A percentile compares a stretch with the other conserved stretches of the same genome.
Conservation (phyloP, 92 coral and sea anemone genomes). For the Parazoanthus swiftii region DNA sequence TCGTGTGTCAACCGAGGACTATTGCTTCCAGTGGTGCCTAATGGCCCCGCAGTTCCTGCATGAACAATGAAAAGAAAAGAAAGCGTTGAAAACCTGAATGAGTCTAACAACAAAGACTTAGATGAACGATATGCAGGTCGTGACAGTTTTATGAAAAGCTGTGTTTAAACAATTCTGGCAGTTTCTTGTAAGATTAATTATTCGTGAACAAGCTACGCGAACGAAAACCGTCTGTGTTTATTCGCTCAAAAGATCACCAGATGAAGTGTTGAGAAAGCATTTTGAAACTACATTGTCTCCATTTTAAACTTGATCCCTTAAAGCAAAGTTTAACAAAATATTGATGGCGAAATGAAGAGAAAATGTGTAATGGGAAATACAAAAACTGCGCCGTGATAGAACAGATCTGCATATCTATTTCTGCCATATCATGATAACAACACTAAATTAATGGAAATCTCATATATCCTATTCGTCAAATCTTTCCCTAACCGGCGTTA, state of each 20-base stretch:
- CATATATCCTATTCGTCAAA: neutral
- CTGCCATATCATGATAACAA: too few species aligned
- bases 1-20: neutral
- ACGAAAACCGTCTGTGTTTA: neutral
- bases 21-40: neutral
- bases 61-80: neutral
- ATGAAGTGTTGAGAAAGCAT: neutral
- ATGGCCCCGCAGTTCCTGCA: neutral
- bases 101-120: neutral
- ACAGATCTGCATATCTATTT: neutral
- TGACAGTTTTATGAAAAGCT: conserved; percentile 21
- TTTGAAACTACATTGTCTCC: neutral
- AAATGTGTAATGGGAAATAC: neutral
- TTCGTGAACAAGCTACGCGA: neutral
- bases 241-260: neutral
- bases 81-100: neutral
- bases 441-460: too few species aligned
- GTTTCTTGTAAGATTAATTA: neutral
- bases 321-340: too few species aligned
- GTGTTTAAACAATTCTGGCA: conserved; percentile 17
- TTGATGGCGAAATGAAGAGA: neutral
- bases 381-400: neutral
- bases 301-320: neutral
- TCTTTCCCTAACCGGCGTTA: neutral
- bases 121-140: neutral